These are phyloP conservation scores for Zaprionus inermis DNA, from an alignment of 1,140 invertebrate species.

Conservation along the genomic window DNA sequence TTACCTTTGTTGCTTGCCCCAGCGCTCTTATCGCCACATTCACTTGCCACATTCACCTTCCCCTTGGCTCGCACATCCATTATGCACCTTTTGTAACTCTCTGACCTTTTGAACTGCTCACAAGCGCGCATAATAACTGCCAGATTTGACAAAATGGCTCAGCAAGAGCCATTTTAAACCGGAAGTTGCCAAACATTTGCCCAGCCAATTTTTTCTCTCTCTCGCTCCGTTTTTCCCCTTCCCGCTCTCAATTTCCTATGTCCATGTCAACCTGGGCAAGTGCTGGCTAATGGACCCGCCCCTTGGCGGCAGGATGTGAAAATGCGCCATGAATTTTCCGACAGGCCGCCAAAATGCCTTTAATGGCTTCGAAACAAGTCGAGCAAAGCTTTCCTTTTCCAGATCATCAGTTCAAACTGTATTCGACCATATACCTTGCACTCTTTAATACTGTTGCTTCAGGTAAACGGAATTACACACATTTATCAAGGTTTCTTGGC, in stretches of 20 bases:
- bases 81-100: conserved; percentile 1
- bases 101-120: conserved; percentile 24
- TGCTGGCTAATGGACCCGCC: conserved; percentile 34
- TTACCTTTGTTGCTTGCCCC: conserved; percentile 37
- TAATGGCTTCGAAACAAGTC: neutral
- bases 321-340: neutral
- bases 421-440: neutral
- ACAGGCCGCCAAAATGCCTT: neutral
- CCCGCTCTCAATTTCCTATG: neutral
- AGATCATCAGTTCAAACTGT: neutral
- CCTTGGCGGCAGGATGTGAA: neutral
- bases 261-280: conserved; percentile 35
- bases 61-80: neutral
- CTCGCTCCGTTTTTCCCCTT: conserved; percentile 3
- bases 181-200: conserved; percentile 76
- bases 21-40: conserved; percentile 35
- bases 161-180: conserved; percentile 75
- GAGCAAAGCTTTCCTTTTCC: neutral
- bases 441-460: neutral
- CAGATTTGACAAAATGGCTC: conserved; percentile 78
- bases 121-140: conserved; percentile 59
- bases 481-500: too few relatives aligned
- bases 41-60: neutral
- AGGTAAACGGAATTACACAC: too few relatives aligned
- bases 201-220: conserved; percentile 18